These are phyloP conservation scores for Trypoxylus dichotomus DNA, from an alignment of 1,140 invertebrate genomes.

Conservation along the genomic window DNA sequence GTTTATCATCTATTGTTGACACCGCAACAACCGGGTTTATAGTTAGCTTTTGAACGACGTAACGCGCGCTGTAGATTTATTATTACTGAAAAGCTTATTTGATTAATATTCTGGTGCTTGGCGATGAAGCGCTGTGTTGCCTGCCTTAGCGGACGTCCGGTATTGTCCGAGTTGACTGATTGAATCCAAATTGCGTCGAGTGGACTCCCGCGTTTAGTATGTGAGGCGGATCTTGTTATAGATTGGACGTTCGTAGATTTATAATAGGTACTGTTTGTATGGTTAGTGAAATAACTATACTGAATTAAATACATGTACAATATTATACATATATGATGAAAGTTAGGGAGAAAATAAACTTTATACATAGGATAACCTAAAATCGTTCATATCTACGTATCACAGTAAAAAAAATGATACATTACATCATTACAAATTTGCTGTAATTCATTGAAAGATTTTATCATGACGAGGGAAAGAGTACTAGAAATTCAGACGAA, in stretches of 20 bases:
- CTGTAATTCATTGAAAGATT: no score
- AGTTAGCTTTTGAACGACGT: background rate
- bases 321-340: no score
- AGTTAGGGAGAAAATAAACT: no score
- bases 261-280: background rate
- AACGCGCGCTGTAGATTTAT: background rate
- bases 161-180: constrained; percentile 15
- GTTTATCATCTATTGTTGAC: background rate
- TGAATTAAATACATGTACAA: no score
- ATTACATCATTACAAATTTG: no score
- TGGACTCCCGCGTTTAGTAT: background rate
- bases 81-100: background rate
- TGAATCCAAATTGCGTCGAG: constrained; percentile 3
- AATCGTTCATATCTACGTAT: no score
- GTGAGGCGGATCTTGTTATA: background rate
- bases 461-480: no score
- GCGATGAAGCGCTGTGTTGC: background rate
- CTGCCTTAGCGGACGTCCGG: constrained; percentile 3
- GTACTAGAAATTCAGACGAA: no score
- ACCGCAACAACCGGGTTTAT: background rate
- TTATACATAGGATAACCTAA: no score
- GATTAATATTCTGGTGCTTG: background rate
- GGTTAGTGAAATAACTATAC: background rate
- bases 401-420: no score
- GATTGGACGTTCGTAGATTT: background rate